Evolutionary conservation across 2,888 invertebrate species (phyloP).

Genomic region (Linnaemya tessellans): DNA sequence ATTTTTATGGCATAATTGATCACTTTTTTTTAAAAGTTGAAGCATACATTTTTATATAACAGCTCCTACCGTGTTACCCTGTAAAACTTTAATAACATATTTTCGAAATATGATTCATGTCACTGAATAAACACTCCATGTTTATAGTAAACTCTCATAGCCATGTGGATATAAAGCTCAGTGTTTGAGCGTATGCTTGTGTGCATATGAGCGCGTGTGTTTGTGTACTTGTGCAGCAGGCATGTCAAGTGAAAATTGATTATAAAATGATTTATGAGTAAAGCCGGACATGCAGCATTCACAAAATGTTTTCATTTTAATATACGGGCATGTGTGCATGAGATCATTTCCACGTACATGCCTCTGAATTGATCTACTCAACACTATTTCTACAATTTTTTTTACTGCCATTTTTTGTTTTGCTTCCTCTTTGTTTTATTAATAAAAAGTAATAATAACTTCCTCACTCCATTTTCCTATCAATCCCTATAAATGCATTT

Average conservation of each 20-base stretch:
- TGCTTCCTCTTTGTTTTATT: slow-evolving; percentile 1
- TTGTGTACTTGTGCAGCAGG: slow-evolving; percentile 47
- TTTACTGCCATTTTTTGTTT: neutral
- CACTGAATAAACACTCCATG: slow-evolving; percentile 36
- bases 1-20: neutral
- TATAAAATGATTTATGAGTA: slow-evolving; percentile 80
- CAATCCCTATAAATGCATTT: slow-evolving; percentile 12
- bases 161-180: neutral
- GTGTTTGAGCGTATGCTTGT: neutral
- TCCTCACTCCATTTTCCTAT: slow-evolving; percentile 21
- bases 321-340: neutral
- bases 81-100: neutral
- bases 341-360: slow-evolving; percentile 2
- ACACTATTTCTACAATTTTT: slow-evolving; percentile 29
- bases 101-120: slow-evolving; percentile 25
- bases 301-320: slow-evolving; percentile 45
- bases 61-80: neutral
- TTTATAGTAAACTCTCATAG: slow-evolving; percentile 49
- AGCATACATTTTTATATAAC: neutral
- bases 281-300: slow-evolving; percentile 69
- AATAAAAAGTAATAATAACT: slow-evolving; percentile 35
- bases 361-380: slow-evolving; percentile 26
- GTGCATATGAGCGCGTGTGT: neutral
- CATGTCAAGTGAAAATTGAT: slow-evolving; percentile 80
- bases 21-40: neutral